Conservation (phyloP, 2,113 vertebrate species). For the Tychaedon coryphoeus region DNA sequence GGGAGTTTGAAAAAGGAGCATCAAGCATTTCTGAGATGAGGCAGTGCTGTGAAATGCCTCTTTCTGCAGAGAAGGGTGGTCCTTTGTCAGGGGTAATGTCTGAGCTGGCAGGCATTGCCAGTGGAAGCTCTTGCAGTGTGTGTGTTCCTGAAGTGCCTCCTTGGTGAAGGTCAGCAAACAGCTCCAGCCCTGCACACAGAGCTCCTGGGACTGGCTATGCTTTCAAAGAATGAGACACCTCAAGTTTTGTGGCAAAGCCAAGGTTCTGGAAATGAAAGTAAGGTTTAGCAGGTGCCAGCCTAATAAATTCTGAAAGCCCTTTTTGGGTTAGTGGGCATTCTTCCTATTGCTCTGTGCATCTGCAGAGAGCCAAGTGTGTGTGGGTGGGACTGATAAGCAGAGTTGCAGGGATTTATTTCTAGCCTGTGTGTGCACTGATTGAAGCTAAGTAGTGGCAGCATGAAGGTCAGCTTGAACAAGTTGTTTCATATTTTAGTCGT, state of each 20-base stretch:
- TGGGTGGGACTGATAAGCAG: background rate
- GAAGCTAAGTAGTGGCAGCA: background rate
- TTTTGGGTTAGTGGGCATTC: background rate
- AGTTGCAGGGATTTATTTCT: conserved; percentile 32
- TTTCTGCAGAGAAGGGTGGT: background rate
- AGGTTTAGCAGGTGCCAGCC: background rate
- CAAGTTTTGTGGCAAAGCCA: fast-evolving
- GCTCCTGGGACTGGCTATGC: background rate
- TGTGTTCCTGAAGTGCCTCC: background rate
- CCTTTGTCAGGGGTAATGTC: background rate
- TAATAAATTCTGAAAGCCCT: background rate
- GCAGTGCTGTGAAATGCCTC: background rate
- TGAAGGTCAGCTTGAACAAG: background rate
- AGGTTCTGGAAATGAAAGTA: background rate
- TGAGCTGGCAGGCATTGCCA: background rate
- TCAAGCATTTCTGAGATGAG: background rate
- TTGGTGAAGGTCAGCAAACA: background rate
- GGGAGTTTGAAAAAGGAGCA: background rate
- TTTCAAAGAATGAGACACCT: background rate
- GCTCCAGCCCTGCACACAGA: background rate
- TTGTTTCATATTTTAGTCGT: background rate
- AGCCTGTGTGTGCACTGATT: background rate
- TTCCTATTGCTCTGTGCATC: background rate
- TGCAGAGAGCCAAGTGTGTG: background rate
- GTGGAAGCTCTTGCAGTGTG: background rate